Evolutionary conservation across 2,888 invertebrate species (phyloP).

Genomic region (Pristionchus entomophagus): DNA sequence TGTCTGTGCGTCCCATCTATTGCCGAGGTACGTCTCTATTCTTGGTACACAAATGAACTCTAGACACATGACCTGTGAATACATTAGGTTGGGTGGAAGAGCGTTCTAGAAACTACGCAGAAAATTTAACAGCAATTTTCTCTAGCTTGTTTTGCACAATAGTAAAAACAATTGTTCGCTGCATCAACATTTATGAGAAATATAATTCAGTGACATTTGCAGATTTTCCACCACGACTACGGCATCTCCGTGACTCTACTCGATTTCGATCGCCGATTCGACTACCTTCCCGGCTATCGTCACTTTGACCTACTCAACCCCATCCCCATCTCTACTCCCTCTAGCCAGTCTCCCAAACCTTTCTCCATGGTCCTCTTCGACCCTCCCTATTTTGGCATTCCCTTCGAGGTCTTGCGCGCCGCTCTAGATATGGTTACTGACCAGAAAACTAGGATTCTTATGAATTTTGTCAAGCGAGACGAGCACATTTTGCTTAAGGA

Average conservation of each 20-base stretch:
- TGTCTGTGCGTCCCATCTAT: conserved; percentile 44
- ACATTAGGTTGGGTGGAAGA: no score
- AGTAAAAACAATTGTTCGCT: no score
- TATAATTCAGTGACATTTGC: not conserved
- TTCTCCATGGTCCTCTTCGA: conserved; percentile 46
- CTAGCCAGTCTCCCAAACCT: no score
- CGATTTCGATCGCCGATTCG: conserved; percentile 46
- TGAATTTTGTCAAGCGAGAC: conserved; percentile 5
- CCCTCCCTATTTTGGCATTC: conserved; percentile 47
- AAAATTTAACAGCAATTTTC: no score
- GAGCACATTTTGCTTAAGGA: conserved; percentile 6
- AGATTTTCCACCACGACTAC: conserved; percentile 46
- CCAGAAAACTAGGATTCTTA: not conserved
- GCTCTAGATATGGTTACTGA: not conserved
- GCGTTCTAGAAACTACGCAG: no score
- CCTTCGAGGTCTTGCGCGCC: not conserved
- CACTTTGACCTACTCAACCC: conserved; percentile 43
- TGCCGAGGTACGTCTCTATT: conserved; percentile 20
- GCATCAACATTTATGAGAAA: no score
- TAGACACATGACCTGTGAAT: no score
- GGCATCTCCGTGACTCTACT: conserved; percentile 45
- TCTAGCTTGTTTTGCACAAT: no score
- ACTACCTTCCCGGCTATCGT: conserved; percentile 37
- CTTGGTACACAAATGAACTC: no score
- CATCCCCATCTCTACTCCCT: not conserved